Conservation (phyloP, 2,113 vertebrate genomes). For the Mohoua ochrocephala region DNA sequence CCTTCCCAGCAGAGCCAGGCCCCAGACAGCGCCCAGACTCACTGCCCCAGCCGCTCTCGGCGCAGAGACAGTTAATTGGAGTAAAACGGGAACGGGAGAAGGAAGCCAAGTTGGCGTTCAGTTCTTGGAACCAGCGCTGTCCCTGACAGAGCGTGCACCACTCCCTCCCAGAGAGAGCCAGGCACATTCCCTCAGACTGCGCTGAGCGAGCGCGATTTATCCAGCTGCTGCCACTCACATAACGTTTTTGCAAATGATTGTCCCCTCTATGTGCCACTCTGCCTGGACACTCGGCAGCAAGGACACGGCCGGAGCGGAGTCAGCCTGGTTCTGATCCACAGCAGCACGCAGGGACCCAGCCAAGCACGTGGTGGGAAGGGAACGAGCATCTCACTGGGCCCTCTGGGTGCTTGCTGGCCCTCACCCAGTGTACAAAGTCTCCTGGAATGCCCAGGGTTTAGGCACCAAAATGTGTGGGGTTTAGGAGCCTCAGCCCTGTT, state of each 20-base stretch:
- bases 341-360: fast-evolving
- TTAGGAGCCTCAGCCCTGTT: background rate
- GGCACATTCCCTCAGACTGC: background rate
- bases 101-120: constrained; percentile 32
- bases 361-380: fast-evolving
- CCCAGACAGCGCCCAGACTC: background rate
- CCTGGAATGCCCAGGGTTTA: background rate
- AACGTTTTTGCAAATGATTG: background rate
- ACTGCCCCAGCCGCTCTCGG: background rate
- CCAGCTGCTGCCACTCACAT: background rate
- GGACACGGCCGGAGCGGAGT: fast-evolving
- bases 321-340: background rate
- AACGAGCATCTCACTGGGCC: fast-evolving
- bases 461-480: background rate
- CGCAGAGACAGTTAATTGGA: background rate
- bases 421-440: fast-evolving
- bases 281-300: background rate
- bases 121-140: background rate
- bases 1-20: background rate
- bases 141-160: background rate
- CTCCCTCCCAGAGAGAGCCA: constrained; percentile 1
- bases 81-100: background rate
- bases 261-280: background rate
- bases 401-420: fast-evolving
- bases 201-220: background rate